These are phyloP conservation scores for Trachelus stipa DNA, from an alignment of 2,888 invertebrate genomes.

Conservation along the genomic window DNA sequence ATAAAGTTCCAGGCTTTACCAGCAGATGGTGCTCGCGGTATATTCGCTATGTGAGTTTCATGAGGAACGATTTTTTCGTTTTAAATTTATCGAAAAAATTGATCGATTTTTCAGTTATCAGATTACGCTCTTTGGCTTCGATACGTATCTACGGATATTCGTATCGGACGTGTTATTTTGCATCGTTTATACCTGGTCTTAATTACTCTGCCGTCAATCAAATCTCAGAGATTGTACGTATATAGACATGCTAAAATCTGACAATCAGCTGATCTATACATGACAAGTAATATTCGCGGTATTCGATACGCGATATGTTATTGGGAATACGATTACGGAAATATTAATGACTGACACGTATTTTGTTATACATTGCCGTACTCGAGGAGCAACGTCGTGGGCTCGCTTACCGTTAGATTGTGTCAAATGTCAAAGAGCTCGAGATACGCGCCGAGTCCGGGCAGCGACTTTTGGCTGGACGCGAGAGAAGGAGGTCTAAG, in stretches of 20 bases:
- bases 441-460: background rate
- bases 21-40: background rate
- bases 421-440: slow-evolving; percentile 31
- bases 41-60: background rate
- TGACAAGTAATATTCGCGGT: background rate
- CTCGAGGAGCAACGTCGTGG: background rate
- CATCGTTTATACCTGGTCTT: background rate
- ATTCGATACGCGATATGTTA: background rate
- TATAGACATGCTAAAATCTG: background rate
- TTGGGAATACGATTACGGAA: background rate
- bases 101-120: background rate
- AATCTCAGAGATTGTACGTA: background rate
- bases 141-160: background rate
- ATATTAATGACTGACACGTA: background rate
- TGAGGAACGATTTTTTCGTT: background rate
- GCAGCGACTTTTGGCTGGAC: background rate
- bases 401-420: slow-evolving; percentile 19
- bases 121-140: background rate
- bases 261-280: background rate
- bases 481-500: background rate
- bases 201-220: background rate
- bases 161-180: background rate
- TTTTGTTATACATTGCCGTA: background rate
- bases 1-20: background rate
- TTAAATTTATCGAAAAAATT: background rate